These are phyloP conservation scores for Morpho deidamia DNA, from an alignment of 2,888 invertebrate genomes.

Conservation along the genomic window DNA sequence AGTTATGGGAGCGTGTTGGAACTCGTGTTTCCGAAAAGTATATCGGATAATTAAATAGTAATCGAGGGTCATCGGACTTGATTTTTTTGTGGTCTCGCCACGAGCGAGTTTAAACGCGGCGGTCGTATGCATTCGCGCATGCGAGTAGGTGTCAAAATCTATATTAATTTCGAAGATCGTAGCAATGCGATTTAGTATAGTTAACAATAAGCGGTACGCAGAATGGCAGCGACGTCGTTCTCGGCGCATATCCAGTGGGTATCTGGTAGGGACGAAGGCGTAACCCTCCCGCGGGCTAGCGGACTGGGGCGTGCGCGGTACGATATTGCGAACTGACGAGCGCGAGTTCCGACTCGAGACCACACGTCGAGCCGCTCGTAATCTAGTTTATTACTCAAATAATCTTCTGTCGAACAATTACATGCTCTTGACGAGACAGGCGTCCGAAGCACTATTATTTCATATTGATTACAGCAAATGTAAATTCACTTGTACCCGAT, in stretches of 20 bases:
- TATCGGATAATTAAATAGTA: constrained; percentile 42
- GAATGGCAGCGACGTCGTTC: constrained; percentile 44
- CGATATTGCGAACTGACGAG: constrained; percentile 3
- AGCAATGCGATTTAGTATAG: constrained; percentile 50
- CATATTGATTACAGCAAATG: constrained; percentile 39
- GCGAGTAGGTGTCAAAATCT: constrained; percentile 76
- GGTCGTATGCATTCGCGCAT: constrained; percentile 76
- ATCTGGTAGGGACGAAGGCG: constrained; percentile 63
- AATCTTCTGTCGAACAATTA: constrained; percentile 58
- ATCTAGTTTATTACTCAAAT: constrained; percentile 63
- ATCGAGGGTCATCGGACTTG: constrained; percentile 60
- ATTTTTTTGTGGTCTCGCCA: constrained; percentile 67
- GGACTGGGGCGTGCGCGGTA: constrained; percentile 63
- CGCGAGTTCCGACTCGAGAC: constrained; percentile 29
- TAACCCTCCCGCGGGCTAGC: constrained; percentile 65
- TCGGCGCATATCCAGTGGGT: constrained; percentile 49
- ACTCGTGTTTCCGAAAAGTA: constrained; percentile 35
- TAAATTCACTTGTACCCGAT: constrained; percentile 32
- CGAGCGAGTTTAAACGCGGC: constrained; percentile 75
- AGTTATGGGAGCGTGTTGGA: constrained; percentile 43
- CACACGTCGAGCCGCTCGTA: constrained; percentile 61
- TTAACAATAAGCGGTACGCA: constrained; percentile 41
- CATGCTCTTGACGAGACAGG: constrained; percentile 41
- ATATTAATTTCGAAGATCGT: constrained; percentile 68
- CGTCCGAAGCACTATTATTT: constrained; percentile 38